Conservation (phyloP, 2,888 invertebrate species). For the Synergus japonicus region DNA sequence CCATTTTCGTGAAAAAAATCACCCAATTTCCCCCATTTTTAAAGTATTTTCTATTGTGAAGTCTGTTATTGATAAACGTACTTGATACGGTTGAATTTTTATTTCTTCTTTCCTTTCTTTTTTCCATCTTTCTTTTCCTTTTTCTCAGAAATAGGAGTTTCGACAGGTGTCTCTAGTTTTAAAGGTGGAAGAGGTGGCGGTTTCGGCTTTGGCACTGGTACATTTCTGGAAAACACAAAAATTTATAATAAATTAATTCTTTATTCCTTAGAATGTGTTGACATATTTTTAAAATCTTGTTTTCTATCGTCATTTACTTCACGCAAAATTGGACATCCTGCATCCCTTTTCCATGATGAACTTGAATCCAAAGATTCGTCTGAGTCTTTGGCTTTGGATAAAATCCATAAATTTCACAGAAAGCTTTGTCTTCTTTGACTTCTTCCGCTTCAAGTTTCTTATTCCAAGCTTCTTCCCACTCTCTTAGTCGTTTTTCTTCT, state of each 20-base stretch:
- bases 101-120: conserved; percentile 40
- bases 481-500: conserved; percentile 52
- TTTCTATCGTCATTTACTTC: conserved; percentile 53
- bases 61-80: not conserved
- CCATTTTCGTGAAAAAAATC: no score
- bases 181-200: conserved; percentile 49
- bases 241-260: not conserved
- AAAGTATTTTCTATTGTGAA: no score
- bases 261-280: not conserved
- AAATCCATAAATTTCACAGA: conserved; percentile 51
- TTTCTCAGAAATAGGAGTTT: conserved; percentile 18
- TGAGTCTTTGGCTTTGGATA: conserved; percentile 56
- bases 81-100: not conserved
- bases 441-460: conserved; percentile 55
- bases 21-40: no score
- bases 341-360: conserved; percentile 53
- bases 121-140: conserved; percentile 38
- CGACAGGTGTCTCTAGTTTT: not conserved
- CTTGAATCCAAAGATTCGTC: conserved; percentile 63
- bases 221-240: conserved; percentile 46
- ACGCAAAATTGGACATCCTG: conserved; percentile 61
- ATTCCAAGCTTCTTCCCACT: conserved; percentile 60
- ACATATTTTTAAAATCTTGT: not conserved
- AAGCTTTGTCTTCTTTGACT: conserved; percentile 52
- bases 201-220: conserved; percentile 52